Percentiles rank a stretch among this genome's conserved stretches.
phyloP scores from a whole-genome alignment of 2,797 vertebrate genomes.

The Alcedo atthis region DNA sequence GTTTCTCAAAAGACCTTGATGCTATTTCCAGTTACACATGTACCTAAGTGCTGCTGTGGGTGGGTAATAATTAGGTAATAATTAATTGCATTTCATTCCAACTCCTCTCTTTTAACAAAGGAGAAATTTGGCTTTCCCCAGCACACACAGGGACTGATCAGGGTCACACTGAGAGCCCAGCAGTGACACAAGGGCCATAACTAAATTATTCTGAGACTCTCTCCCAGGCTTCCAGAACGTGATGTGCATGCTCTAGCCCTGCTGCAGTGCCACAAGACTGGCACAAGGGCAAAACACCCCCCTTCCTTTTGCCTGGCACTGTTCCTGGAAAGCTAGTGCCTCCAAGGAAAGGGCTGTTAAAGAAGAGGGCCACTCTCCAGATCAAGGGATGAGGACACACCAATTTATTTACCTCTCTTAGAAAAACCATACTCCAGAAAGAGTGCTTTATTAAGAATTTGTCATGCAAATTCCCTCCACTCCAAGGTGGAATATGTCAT shows the following conservation, averaged over 20 bases:
- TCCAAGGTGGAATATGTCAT: constrained; percentile 8
- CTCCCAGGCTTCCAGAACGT: neutral
- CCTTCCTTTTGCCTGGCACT: neutral
- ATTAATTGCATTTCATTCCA: neutral
- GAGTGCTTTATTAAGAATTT: neutral
- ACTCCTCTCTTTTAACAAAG: neutral
- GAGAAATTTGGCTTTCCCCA: neutral
- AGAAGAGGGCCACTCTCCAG: neutral
- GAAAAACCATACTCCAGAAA: neutral
- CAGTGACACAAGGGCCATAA: neutral
- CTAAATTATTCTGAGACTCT: neutral
- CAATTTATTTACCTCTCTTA: neutral
- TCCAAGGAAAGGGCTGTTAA: neutral
- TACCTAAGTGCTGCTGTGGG: neutral
- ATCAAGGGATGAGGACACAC: neutral
- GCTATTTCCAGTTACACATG: constrained; percentile 12
- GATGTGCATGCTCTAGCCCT: neutral
- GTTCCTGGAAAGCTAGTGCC: neutral
- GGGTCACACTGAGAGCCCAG: neutral
- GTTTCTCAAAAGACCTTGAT: constrained; percentile 7
- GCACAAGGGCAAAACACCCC: neutral
- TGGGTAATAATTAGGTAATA: neutral
- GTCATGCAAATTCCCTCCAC: neutral
- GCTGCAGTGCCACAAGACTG: neutral
- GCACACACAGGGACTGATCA: neutral